Percentiles rank a stretch among this genome's conserved stretches.
Evolutionary conservation across 2,888 invertebrate genomes (phyloP).

Genomic region (Digitonthophagus gazella): DNA sequence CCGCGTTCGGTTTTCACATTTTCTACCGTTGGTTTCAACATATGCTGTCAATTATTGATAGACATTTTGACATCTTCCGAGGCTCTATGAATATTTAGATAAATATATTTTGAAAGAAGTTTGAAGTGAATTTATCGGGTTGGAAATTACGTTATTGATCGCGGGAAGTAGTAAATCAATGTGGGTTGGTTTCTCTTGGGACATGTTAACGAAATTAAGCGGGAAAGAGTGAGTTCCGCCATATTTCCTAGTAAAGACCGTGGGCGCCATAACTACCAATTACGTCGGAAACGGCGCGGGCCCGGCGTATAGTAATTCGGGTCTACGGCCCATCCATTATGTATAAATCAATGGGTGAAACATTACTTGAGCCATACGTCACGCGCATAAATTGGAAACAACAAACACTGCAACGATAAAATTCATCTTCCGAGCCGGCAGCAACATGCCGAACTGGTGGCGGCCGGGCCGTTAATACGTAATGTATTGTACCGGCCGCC

Average conservation of each 20-base stretch:
- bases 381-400: slow-evolving; percentile 22
- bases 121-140: no score
- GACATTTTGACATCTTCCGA: not conserved
- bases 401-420: slow-evolving; percentile 24
- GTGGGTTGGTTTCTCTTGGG: not conserved
- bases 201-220: not conserved
- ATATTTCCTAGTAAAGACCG: not conserved
- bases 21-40: not conserved
- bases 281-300: slow-evolving; percentile 3
- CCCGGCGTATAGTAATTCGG: slow-evolving; percentile 12
- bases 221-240: not conserved
- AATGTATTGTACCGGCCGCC: slow-evolving; percentile 13
- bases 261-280: not conserved
- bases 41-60: not conserved
- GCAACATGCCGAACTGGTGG: slow-evolving; percentile 13
- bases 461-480: slow-evolving; percentile 12
- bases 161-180: not conserved
- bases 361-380: slow-evolving; percentile 18
- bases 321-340: slow-evolving; percentile 19
- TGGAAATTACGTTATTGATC: no score
- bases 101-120: no score
- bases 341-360: slow-evolving; percentile 23
- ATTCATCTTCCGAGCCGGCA: slow-evolving; percentile 18
- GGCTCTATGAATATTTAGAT: not conserved
- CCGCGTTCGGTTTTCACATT: not conserved